These are phyloP conservation scores for Eurois occulta DNA, from an alignment of 2,888 invertebrate species.

Conservation along the genomic window DNA sequence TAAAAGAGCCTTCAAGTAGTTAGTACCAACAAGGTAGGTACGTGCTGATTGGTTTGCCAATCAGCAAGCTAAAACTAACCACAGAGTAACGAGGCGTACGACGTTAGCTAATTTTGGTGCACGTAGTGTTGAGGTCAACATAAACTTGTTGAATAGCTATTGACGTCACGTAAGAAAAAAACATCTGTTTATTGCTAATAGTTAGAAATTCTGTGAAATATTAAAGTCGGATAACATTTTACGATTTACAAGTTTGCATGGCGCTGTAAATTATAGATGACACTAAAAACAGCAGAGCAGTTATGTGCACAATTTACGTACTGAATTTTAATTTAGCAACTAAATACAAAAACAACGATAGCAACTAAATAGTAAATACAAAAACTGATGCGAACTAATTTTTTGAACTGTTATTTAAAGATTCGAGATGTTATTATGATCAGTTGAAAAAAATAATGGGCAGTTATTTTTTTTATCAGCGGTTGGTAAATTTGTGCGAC, in stretches of 20 bases:
- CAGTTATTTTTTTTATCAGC: too few species aligned
- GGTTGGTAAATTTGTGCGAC: too few species aligned
- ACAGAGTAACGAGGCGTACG: background rate
- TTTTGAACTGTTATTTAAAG: too few species aligned
- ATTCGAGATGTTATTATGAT: too few species aligned
- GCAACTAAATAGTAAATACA: too few species aligned
- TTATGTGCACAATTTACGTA: background rate
- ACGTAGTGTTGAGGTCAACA: background rate
- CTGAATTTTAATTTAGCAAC: too few species aligned
- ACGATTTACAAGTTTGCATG: background rate
- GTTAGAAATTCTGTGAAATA: background rate
- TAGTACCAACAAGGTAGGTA: too few species aligned
- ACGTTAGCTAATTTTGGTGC: background rate
- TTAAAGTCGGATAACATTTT: background rate
- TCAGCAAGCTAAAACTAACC: background rate
- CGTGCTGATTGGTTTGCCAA: too few species aligned
- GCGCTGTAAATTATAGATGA: background rate
- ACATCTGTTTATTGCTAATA: background rate
- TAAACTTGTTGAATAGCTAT: background rate
- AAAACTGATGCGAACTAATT: too few species aligned
- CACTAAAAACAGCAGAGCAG: background rate
- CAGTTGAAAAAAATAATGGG: too few species aligned
- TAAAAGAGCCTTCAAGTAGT: too few species aligned
- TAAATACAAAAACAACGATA: too few species aligned
- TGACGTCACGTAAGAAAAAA: background rate